Percentiles rank a stretch among this genome's conserved stretches.
Evolutionary conservation across 2,797 vertebrate genomes (phyloP).

Genomic region (Florisuga fusca): DNA sequence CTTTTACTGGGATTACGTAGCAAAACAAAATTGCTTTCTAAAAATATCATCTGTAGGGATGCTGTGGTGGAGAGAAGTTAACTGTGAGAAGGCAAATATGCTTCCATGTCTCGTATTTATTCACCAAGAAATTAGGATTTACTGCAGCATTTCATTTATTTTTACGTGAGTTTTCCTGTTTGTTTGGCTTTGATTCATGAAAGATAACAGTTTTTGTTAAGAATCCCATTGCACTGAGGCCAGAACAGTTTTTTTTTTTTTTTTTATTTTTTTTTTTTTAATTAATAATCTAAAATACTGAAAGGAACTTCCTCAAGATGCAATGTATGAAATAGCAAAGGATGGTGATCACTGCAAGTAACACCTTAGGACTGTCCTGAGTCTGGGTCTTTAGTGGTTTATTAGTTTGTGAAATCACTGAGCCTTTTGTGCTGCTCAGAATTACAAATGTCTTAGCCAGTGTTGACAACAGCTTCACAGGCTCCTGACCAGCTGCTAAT

Average conservation of each 20-base stretch:
- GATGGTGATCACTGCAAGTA: not conserved
- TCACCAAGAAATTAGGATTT: not conserved
- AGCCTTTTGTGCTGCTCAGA: not conserved
- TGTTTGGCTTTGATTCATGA: not conserved
- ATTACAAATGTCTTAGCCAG: not conserved
- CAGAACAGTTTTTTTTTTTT: not conserved
- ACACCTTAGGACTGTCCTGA: not conserved
- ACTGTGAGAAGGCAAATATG: not conserved
- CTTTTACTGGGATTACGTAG: not conserved
- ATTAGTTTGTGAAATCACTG: not conserved
- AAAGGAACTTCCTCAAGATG: not conserved
- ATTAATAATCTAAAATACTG: not conserved
- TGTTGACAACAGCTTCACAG: not conserved
- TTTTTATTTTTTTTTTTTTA: not conserved
- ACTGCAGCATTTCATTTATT: not conserved
- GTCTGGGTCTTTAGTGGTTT: not conserved
- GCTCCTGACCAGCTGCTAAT: not conserved
- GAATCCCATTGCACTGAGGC: not conserved
- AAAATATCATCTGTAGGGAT: not conserved
- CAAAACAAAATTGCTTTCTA: not conserved
- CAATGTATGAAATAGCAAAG: not conserved
- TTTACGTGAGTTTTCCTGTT: not conserved
- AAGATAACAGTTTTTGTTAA: not conserved
- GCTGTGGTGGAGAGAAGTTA: not conserved
- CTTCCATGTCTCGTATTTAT: not conserved